phyloP scores from a whole-genome alignment of 1,140 invertebrate genomes.

The Micrasema minimum region DNA sequence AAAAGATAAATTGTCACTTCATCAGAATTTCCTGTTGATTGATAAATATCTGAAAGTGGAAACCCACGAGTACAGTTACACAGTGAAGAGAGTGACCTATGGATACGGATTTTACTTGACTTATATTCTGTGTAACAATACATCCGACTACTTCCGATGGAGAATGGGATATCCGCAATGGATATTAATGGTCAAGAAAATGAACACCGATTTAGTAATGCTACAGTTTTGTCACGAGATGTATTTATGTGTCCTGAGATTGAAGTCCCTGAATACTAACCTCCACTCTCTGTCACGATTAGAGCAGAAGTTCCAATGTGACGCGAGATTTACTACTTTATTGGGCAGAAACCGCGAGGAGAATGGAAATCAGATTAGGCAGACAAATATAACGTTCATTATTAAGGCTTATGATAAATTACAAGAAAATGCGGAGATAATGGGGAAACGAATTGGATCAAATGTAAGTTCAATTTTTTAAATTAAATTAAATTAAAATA shows the following conservation, averaged over 20 bases:
- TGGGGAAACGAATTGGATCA: constrained; percentile 21
- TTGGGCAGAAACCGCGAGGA: not conserved
- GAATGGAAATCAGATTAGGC: not conserved
- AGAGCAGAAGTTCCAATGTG: not conserved
- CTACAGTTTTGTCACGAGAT: constrained; percentile 31
- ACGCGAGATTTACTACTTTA: constrained; percentile 3
- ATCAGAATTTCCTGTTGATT: constrained; percentile 12
- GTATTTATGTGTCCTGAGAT: constrained; percentile 18
- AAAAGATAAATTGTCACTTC: constrained; percentile 16
- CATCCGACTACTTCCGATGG: constrained; percentile 24
- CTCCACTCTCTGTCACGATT: not conserved
- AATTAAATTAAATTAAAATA: no score
- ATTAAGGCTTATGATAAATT: constrained; percentile 15
- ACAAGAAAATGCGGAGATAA: constrained; percentile 2
- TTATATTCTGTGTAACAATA: constrained; percentile 6
- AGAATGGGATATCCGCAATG: constrained; percentile 20
- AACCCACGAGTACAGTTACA: constrained; percentile 2
- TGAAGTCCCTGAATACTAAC: constrained; percentile 3
- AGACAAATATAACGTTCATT: not conserved
- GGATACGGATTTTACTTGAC: constrained; percentile 3
- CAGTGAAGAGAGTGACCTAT: not conserved
- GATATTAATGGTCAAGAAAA: constrained; percentile 27
- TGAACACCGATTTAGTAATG: constrained; percentile 24
- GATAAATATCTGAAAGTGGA: constrained; percentile 22
- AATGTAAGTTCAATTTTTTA: constrained; percentile 3